phyloP scores from a whole-genome alignment of 2,797 vertebrate species.

The Prionace glauca region DNA sequence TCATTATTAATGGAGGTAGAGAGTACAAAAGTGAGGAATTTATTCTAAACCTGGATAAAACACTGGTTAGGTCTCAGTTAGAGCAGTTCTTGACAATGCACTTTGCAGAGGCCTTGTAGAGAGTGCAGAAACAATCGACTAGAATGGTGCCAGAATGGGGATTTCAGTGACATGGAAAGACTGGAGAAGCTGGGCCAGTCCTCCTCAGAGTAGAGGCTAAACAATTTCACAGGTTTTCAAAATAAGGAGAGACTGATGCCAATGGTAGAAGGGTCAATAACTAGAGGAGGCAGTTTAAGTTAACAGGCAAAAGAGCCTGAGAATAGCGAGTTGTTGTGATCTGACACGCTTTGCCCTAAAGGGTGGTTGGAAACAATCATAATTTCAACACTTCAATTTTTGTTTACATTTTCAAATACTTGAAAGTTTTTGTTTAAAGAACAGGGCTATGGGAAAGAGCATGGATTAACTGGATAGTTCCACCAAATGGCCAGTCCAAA shows the following conservation, averaged over 20 bases:
- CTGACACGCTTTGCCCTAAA: background rate
- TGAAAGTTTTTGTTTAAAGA: background rate
- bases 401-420: background rate
- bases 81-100: background rate
- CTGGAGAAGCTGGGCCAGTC: background rate
- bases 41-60: background rate
- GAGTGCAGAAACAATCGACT: background rate
- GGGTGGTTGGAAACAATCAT: background rate
- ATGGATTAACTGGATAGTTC: background rate
- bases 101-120: background rate
- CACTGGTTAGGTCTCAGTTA: background rate
- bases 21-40: background rate
- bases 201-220: background rate
- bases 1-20: background rate
- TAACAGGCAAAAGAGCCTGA: background rate
- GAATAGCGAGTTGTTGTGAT: background rate
- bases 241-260: background rate
- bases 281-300: background rate
- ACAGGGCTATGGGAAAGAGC: background rate
- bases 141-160: background rate
- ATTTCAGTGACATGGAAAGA: background rate
- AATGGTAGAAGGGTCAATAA: background rate
- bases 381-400: background rate
- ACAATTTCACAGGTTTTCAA: background rate
- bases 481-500: background rate